Evolutionary conservation across 2,113 vertebrate genomes (phyloP), one percentile per base, ranked within the genome.

Genomic region (Tachysurus vachellii): DNA sequence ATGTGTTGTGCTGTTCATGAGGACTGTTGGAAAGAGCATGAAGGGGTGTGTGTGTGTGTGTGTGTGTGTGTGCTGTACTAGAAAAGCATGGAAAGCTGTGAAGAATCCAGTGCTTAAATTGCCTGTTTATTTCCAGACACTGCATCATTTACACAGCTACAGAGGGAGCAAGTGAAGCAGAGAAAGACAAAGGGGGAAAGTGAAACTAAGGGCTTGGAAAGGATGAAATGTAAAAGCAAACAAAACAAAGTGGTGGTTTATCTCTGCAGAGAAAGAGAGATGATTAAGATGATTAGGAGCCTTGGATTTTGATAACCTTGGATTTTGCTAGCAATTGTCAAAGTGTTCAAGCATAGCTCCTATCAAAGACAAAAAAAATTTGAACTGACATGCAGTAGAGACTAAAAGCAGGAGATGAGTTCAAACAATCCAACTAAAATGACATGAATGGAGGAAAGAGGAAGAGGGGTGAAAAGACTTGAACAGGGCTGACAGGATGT

Each of bases 81-180:
- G 86, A 88, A 71, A 16, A 84, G 82, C 4, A 19, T 71, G 44
- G 47, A 70, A 84, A 84, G n/a, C 85, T 86, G 88, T 57, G 88
- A 88, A 87, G 89, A 93, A 89, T 88, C 87, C 82, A 61, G 87
- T 79, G 88, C 61, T 68, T 93, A 93, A 94, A 94, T 93, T 93
- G 92, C 90, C 89, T 89, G 85, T 92, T 85, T 93, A 92, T 92
- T 93, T 94, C 92, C 91, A 91, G 89, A 89, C 84, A 89, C 86
- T 90, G 91, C 89, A 91, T 94, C 90, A 91, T 93, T 92, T 89
- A 90, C 90, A 88, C 85, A 91, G 84, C 42, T 56, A 88, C 79
- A 88, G 71, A 85, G 68, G 19, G 86, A 71, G 68, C 54, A 85
- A 82, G 66, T 23, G 70, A 85, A 82, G 62, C 42, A 82, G 83